phyloP scores from a whole-genome alignment of 2,888 invertebrate species.

The Epinotia demarniana region DNA sequence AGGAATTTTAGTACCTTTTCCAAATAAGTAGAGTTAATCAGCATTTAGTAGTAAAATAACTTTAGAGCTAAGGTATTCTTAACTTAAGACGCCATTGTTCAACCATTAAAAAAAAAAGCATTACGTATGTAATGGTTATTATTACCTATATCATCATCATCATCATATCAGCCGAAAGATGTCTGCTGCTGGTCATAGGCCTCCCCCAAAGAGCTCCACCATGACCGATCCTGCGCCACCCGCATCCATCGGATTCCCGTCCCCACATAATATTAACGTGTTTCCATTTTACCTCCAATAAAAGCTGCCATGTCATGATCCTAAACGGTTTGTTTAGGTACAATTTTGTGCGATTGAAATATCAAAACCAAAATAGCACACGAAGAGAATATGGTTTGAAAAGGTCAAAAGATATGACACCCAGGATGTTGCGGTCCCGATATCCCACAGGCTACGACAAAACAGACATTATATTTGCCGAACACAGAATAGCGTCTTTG shows the following conservation, averaged over 20 bases:
- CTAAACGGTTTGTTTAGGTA: background rate
- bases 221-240: too few relatives aligned
- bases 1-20: background rate
- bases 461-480: constrained; percentile 70
- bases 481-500: constrained; percentile 61
- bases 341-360: constrained; percentile 22
- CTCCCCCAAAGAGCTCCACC: too few relatives aligned
- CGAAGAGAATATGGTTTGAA: constrained; percentile 6
- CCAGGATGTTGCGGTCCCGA: constrained; percentile 52
- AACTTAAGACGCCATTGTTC: background rate
- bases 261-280: background rate
- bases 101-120: background rate
- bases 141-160: too few relatives aligned
- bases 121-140: background rate
- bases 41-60: background rate
- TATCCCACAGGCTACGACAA: constrained; percentile 61
- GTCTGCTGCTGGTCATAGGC: too few relatives aligned
- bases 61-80: background rate
- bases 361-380: constrained; percentile 26
- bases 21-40: background rate
- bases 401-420: constrained; percentile 49
- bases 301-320: background rate
- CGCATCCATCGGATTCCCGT: too few relatives aligned
- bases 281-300: constrained; percentile 4
- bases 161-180: too few relatives aligned